A percentile compares a stretch with the other conserved stretches of the same genome.
Conservation (phyloP, 2,797 vertebrate species). For the Sebastes nivosus region DNA sequence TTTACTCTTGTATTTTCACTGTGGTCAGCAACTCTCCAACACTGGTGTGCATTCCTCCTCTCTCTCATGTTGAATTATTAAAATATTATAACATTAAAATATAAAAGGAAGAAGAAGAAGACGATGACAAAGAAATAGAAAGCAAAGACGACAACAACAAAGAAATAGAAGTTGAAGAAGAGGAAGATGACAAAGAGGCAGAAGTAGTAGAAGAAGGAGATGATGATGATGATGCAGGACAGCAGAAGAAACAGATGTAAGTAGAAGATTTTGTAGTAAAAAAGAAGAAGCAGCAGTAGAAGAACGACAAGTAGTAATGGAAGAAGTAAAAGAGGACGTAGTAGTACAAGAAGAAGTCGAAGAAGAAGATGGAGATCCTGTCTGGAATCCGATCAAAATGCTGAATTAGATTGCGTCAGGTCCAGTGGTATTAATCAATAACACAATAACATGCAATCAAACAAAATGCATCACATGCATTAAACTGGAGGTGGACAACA, state of each 20-base stretch:
- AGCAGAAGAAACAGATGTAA: too few relatives aligned
- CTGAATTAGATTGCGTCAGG: not conserved
- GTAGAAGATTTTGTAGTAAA: too few relatives aligned
- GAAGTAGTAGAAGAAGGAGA: not conserved
- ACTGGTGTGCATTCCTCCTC: too few relatives aligned
- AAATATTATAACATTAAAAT: too few relatives aligned
- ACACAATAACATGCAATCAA: constrained; percentile 13
- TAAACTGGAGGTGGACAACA: not conserved
- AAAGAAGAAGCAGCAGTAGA: not conserved
- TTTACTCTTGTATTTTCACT: too few relatives aligned
- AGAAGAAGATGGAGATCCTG: not conserved
- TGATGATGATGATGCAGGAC: too few relatives aligned
- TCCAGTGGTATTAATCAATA: constrained; percentile 3
- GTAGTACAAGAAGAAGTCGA: not conserved
- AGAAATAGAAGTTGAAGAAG: not conserved
- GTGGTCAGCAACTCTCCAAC: too few relatives aligned
- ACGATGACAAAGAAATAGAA: not conserved
- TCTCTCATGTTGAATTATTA: too few relatives aligned
- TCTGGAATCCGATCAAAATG: not conserved
- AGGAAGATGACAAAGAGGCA: not conserved
- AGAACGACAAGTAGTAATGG: not conserved
- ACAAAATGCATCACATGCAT: not conserved
- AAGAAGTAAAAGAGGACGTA: not conserved
- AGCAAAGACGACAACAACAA: not conserved
- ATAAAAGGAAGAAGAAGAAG: not conserved